Evolutionary conservation across 2,888 invertebrate species (phyloP).

Genomic region (Apotomis capreana): DNA sequence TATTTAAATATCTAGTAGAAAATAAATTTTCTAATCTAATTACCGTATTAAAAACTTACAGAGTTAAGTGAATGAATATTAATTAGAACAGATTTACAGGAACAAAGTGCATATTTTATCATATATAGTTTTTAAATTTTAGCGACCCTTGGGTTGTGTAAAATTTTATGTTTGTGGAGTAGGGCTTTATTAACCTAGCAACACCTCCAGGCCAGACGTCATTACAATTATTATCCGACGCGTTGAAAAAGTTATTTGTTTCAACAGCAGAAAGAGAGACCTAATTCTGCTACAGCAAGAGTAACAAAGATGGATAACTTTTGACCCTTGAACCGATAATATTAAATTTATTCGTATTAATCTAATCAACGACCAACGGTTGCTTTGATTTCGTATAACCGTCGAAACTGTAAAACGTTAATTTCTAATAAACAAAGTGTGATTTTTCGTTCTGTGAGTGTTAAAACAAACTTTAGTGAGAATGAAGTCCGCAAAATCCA

Average conservation of each 20-base stretch:
- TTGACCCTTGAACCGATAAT: constrained; percentile 25
- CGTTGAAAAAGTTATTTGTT: constrained; percentile 46
- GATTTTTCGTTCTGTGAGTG: constrained; percentile 50
- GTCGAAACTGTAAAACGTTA: constrained; percentile 54
- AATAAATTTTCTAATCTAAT: not conserved
- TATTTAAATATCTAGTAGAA: not conserved
- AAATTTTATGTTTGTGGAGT: not conserved
- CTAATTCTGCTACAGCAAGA: not conserved
- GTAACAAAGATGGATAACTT: constrained; percentile 48
- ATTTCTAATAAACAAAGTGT: constrained; percentile 47
- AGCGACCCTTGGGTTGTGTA: not conserved
- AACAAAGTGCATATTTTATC: too few relatives aligned
- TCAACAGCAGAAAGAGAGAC: constrained; percentile 50
- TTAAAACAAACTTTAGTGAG: constrained; percentile 53
- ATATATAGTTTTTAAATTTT: not conserved
- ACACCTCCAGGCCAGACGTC: constrained; percentile 7
- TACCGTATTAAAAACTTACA: too few relatives aligned
- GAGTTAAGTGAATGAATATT: too few relatives aligned
- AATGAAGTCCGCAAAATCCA: constrained; percentile 79
- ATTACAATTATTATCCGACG: constrained; percentile 48
- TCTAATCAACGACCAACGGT: constrained; percentile 67
- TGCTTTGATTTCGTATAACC: constrained; percentile 69
- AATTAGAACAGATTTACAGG: too few relatives aligned
- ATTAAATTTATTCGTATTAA: constrained; percentile 48
- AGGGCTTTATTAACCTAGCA: not conserved